These are phyloP conservation scores for Octomys mimax DNA, from an alignment of 2,797 vertebrate species.

Conservation along the genomic window DNA sequence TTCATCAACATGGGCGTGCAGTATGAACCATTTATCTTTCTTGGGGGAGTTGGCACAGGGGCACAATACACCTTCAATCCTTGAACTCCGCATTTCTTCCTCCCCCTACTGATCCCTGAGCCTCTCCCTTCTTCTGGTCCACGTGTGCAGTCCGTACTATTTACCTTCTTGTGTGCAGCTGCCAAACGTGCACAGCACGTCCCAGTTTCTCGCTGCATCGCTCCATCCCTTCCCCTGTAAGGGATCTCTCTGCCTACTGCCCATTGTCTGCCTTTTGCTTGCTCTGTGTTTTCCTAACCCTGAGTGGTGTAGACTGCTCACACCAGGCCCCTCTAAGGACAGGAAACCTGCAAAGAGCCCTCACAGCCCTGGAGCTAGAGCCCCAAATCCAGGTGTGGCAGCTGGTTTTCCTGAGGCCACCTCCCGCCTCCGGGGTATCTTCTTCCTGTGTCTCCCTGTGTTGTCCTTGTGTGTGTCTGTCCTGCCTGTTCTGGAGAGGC, in stretches of 20 bases:
- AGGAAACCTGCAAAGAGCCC: background rate
- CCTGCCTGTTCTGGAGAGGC: background rate
- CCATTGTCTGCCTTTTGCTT: background rate
- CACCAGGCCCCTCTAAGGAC: accelerated
- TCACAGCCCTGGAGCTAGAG: background rate
- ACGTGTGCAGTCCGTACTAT: background rate
- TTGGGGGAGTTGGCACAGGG: background rate
- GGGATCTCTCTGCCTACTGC: background rate
- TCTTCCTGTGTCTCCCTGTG: accelerated
- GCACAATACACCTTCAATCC: background rate
- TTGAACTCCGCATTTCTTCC: background rate
- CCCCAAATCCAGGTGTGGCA: accelerated
- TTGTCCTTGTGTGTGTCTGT: background rate
- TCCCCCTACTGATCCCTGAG: background rate
- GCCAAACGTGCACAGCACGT: background rate
- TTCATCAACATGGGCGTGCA: too few species aligned
- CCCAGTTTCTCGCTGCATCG: background rate
- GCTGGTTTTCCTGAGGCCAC: too few species aligned
- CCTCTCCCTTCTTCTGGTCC: background rate
- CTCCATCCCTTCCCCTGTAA: background rate
- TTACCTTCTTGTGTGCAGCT: background rate
- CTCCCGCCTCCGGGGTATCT: background rate
- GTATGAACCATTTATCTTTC: background rate
- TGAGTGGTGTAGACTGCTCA: background rate
- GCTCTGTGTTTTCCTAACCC: background rate